Evolutionary conservation across 2,888 invertebrate genomes (phyloP).

Genomic region (Eupithecia centaureata): DNA sequence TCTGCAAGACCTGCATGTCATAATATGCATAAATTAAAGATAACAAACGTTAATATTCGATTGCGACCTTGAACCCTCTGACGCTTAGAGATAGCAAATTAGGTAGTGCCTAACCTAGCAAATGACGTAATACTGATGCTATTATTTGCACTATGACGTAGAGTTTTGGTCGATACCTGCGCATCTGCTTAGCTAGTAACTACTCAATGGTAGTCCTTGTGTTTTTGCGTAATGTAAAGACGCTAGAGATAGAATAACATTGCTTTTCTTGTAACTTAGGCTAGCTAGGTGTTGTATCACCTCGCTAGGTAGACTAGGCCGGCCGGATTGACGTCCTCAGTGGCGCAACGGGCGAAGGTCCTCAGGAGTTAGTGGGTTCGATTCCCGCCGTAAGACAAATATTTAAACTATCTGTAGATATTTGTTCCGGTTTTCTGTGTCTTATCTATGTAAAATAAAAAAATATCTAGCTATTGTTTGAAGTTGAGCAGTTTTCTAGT

Average conservation of each 20-base stretch:
- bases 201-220: too few species aligned
- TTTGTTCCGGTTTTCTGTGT: too few species aligned
- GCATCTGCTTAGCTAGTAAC: not conserved
- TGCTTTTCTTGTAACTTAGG: not conserved
- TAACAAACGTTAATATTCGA: not conserved
- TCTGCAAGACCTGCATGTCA: not conserved
- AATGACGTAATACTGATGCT: not conserved
- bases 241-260: too few species aligned
- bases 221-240: too few species aligned
- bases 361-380: not conserved
- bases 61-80: slow-evolving; percentile 8
- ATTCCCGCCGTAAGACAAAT: too few species aligned
- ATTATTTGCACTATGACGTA: slow-evolving; percentile 1
- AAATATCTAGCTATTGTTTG: not conserved
- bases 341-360: not conserved
- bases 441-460: too few species aligned
- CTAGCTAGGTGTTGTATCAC: too few species aligned
- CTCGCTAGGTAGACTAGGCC: too few species aligned
- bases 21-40: not conserved
- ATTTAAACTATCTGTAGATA: too few species aligned
- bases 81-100: not conserved
- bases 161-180: not conserved
- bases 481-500: not conserved
- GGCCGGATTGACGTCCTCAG: too few species aligned
- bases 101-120: not conserved